A percentile compares a stretch with the other conserved stretches of the same genome.
These are phyloP conservation scores for Dicentrarchus labrax DNA, from an alignment of 2,113 vertebrate species.

Conservation along the genomic window DNA sequence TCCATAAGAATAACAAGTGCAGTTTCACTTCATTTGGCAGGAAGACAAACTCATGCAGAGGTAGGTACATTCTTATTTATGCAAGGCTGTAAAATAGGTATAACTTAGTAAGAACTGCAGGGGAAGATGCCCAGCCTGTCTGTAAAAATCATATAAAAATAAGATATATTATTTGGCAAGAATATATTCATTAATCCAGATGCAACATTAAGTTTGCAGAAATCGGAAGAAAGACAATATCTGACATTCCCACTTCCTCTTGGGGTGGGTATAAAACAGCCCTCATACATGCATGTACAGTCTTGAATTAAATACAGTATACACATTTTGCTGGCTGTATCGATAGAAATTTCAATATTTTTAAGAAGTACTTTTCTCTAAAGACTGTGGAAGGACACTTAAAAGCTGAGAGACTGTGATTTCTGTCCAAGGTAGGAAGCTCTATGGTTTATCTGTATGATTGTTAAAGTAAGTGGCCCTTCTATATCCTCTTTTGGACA, in stretches of 20 bases:
- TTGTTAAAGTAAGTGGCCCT: too few species aligned
- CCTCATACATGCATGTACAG: not conserved
- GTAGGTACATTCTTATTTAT: not conserved
- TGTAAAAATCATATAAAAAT: not conserved
- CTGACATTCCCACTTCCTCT: slow-evolving; percentile 64
- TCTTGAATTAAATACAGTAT: not conserved
- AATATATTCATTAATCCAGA: slow-evolving; percentile 13
- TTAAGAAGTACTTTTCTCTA: not conserved
- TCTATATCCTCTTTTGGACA: too few species aligned
- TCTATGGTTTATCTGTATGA: too few species aligned
- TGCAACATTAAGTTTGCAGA: slow-evolving; percentile 12
- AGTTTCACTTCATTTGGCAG: not conserved
- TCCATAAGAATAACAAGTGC: not conserved
- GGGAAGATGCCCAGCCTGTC: not conserved
- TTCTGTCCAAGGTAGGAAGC: slow-evolving; percentile 52
- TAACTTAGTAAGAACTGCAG: not conserved
- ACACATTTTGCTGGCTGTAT: not conserved
- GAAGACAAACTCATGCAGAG: not conserved
- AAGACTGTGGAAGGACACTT: slow-evolving; percentile 9
- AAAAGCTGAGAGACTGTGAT: slow-evolving; percentile 1
- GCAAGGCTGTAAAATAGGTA: not conserved
- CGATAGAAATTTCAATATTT: not conserved
- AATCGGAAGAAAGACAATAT: slow-evolving; percentile 17
- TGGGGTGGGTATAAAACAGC: slow-evolving; percentile 25
- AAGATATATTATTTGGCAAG: not conserved